A percentile compares a stretch with the other conserved stretches of the same genome.
Evolutionary conservation across 2,797 vertebrate species (phyloP).

Genomic region (Rhyacichthys aspro): DNA sequence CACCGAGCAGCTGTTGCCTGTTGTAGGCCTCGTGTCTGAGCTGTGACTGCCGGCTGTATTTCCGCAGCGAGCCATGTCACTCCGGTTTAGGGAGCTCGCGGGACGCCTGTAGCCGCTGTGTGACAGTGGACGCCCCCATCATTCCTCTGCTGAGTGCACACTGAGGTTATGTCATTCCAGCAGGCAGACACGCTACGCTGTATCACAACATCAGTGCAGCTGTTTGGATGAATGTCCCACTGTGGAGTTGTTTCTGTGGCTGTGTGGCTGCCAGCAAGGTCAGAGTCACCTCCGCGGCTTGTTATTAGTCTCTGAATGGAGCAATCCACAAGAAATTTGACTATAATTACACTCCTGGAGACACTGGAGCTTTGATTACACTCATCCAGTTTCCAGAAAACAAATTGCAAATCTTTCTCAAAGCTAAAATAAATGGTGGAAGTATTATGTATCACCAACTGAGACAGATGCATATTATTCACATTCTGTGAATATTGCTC

Average conservation of each 20-base stretch:
- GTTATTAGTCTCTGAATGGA: background rate
- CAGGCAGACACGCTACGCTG: background rate
- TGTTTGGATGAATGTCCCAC: slow-evolving; percentile 23
- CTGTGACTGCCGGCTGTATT: slow-evolving; percentile 29
- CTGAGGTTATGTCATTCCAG: slow-evolving; percentile 30
- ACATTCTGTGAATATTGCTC: background rate
- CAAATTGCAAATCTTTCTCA: background rate
- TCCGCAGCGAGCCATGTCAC: slow-evolving; percentile 14
- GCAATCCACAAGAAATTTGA: slow-evolving; percentile 2
- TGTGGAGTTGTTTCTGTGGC: slow-evolving; percentile 18
- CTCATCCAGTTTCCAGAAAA: background rate
- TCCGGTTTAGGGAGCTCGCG: slow-evolving; percentile 29
- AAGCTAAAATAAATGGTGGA: background rate
- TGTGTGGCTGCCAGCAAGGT: slow-evolving; percentile 15
- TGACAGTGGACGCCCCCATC: slow-evolving; percentile 17
- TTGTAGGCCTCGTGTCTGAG: slow-evolving; percentile 13
- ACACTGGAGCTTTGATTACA: background rate
- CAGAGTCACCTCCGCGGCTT: background rate
- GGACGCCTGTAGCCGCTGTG: slow-evolving; percentile 27
- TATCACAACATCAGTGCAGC: slow-evolving; percentile 23
- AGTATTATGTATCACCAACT: background rate
- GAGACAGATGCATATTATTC: background rate
- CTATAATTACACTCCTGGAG: slow-evolving; percentile 15
- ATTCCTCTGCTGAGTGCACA: slow-evolving; percentile 27
- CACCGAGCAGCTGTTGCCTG: slow-evolving; percentile 24